Conservation (phyloP, 92 coral and sea anemone species). For the Porites evermanni region DNA sequence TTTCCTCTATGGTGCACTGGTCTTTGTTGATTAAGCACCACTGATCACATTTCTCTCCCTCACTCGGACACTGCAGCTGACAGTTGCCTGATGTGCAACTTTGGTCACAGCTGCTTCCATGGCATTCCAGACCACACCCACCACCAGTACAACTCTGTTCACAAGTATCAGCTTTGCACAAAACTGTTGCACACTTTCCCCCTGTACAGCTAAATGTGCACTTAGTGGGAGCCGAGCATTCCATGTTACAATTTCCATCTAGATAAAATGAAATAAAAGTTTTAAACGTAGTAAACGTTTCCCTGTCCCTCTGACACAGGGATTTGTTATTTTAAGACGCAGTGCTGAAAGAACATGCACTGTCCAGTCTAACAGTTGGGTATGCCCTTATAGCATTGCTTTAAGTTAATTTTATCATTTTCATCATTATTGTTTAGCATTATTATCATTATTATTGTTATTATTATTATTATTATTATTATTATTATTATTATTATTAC, state of each 20-base stretch:
- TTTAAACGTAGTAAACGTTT: too few relatives aligned
- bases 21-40: conserved; percentile 31
- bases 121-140: conserved; percentile 37
- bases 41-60: conserved; percentile 18
- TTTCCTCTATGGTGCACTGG: conserved; percentile 11
- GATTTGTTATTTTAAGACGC: too few relatives aligned
- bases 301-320: too few relatives aligned
- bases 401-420: too few relatives aligned
- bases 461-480: too few relatives aligned
- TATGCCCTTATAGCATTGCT: too few relatives aligned
- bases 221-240: not conserved
- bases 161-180: conserved; percentile 31
- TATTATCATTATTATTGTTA: too few relatives aligned
- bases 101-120: conserved; percentile 28
- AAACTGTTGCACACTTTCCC: conserved; percentile 4
- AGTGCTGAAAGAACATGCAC: too few relatives aligned
- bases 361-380: too few relatives aligned
- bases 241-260: conserved; percentile 40
- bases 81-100: conserved; percentile 27
- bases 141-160: conserved; percentile 25
- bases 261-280: not conserved
- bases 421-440: too few relatives aligned
- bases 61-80: conserved; percentile 3
- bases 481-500: too few relatives aligned
- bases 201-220: conserved; percentile 22